These are phyloP conservation scores for Diaphora mendica DNA, from an alignment of 2,888 invertebrate species.

Conservation along the genomic window DNA sequence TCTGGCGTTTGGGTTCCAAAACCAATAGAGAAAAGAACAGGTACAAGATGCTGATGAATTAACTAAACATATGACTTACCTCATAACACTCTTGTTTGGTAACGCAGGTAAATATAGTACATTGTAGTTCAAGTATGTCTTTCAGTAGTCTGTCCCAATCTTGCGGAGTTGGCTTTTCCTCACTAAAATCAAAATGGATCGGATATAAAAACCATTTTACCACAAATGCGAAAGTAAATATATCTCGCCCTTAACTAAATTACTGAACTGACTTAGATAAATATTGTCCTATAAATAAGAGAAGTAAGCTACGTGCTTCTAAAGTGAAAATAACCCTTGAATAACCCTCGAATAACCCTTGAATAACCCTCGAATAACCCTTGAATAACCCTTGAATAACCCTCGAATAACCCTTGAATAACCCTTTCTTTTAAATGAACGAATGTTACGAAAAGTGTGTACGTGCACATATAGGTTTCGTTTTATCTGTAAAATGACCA, in stretches of 20 bases:
- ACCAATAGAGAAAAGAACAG: neutral
- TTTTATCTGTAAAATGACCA: neutral
- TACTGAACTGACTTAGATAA: neutral
- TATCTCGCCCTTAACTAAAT: neutral
- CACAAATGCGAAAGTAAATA: neutral
- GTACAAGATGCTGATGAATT: neutral
- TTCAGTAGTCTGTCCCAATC: conserved; percentile 89
- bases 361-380: neutral
- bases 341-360: neutral
- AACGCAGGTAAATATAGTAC: conserved; percentile 86
- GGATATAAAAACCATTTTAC: neutral
- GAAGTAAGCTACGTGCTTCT: neutral
- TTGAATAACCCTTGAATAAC: neutral
- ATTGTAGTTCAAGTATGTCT: conserved; percentile 89
- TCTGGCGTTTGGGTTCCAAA: no score
- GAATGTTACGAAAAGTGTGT: no score
- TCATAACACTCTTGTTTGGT: conserved; percentile 84
- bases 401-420: neutral
- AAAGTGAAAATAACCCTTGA: neutral
- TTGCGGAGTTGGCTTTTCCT: conserved; percentile 68
- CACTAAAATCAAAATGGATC: conserved; percentile 53
- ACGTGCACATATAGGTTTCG: neutral
- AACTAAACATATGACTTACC: conserved; percentile 53
- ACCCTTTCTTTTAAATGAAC: neutral
- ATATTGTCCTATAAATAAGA: neutral